Evolutionary conservation across 1,140 invertebrate species (phyloP), one percentile per base, ranked within the genome.

Genomic region (Drosophila pruinosa): DNA sequence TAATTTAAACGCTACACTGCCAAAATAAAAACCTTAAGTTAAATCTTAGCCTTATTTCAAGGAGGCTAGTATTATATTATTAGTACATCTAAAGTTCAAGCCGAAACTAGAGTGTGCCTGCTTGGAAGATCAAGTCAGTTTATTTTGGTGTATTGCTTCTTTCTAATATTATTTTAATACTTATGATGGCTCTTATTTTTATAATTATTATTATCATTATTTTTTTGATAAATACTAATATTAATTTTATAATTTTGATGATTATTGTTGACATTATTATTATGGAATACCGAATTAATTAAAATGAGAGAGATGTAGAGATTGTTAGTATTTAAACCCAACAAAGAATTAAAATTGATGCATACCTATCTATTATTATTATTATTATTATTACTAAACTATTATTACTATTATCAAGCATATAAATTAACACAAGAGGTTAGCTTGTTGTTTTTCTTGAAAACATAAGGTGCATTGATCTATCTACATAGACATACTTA

Each of bases 231-330:
- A n/a, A n/a, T n/a, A n/a, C 17, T 19, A 26, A 3, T 7, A 15
- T 10, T 31, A 22, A 53, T n/a, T n/a, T n/a, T n/a, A n/a, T n/a
- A n/a, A n/a, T n/a, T n/a, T n/a, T n/a, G n/a, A n/a, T n/a, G n/a
- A 28, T 7, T 28, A 5, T 34, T 34, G 12, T 34, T 34, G 12
- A n/a, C 6, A 6, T 3, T 8, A 15, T n/a, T 31, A 21, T 62
- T 43, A 31, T 43, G 31, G 8, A 43, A 50, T 28, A n/a, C 31
- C 31, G 34, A 8, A 54, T 43, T 57, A 58, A 65, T 58, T 47
- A 67, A 56, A 77, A 85, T 71, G 85, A 89, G 85, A 89, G 85
- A 89, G 85, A 85, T 57, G 85, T 89, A 89, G 85, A 89, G 85
- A 89, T 89, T 89, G 85, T 89, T 89, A 89, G 85, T 70, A 73